Evolutionary conservation across 2,888 invertebrate species (phyloP).

Genomic region (Orthonevra nobilis): DNA sequence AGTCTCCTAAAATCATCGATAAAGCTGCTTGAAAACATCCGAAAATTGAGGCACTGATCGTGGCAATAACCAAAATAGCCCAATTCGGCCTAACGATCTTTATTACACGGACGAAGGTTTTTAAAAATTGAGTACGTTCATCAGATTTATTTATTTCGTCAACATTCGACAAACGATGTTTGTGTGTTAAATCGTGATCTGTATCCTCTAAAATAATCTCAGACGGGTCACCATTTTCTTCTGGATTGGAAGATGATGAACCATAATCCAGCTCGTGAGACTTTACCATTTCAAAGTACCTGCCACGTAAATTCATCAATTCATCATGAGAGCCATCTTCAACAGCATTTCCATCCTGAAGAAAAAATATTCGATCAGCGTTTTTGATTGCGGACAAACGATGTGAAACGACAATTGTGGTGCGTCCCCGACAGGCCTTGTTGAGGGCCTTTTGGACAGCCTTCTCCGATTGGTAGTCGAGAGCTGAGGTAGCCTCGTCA

Average conservation of each 20-base stretch:
- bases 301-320: conserved; percentile 83
- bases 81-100: no score
- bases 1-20: conserved; percentile 88
- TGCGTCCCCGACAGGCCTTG: conserved; percentile 86
- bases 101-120: conserved; percentile 26
- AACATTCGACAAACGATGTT: no score
- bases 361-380: conserved; percentile 85
- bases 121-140: no score
- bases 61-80: conserved; percentile 83
- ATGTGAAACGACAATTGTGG: conserved; percentile 88
- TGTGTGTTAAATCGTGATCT: no score
- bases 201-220: no score
- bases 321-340: conserved; percentile 88
- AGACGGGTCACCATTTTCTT: no score
- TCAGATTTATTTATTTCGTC: no score
- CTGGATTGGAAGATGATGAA: conserved; percentile 1
- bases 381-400: conserved; percentile 86
- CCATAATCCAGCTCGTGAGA: conserved; percentile 73
- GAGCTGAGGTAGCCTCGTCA: conserved; percentile 91
- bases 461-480: conserved; percentile 89
- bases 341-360: conserved; percentile 85
- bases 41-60: conserved; percentile 84
- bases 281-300: conserved; percentile 85
- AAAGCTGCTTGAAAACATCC: conserved; percentile 88
- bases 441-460: conserved; percentile 90